These are phyloP conservation scores for Lamellibrachia satsuma DNA, from an alignment of 2,888 invertebrate species.

Conservation along the genomic window DNA sequence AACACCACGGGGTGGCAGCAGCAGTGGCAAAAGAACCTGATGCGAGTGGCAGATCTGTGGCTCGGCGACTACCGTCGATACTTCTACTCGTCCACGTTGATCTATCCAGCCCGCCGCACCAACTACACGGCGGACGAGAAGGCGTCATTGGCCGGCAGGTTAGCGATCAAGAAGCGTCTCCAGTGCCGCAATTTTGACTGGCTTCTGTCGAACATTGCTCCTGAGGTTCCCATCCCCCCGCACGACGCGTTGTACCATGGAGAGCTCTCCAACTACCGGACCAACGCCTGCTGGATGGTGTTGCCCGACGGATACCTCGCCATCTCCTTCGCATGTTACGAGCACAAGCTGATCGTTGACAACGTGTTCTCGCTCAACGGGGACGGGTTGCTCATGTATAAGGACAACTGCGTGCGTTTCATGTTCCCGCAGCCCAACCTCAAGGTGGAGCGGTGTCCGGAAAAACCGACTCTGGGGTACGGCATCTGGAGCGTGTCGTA, in stretches of 20 bases:
- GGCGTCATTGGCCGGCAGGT: constrained; percentile 66
- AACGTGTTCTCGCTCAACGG: constrained; percentile 37
- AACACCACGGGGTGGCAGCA: constrained; percentile 9
- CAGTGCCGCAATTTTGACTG: constrained; percentile 94
- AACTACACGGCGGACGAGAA: constrained; percentile 27
- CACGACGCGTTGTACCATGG: constrained; percentile 31
- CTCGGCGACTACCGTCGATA: constrained; percentile 33
- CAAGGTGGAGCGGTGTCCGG: constrained; percentile 30
- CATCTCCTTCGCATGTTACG: constrained; percentile 35
- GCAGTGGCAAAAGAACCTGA: constrained; percentile 36
- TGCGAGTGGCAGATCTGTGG: constrained; percentile 37
- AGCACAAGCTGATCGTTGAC: constrained; percentile 36
- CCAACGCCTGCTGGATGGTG: constrained; percentile 36
- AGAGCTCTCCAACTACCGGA: constrained; percentile 35
- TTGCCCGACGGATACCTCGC: constrained; percentile 34
- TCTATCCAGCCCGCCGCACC: constrained; percentile 26
- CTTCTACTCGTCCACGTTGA: constrained; percentile 36
- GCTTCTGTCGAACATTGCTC: constrained; percentile 95
- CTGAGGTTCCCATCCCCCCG: constrained; percentile 74
- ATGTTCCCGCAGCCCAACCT: constrained; percentile 33
- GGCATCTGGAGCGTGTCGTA: constrained; percentile 32
- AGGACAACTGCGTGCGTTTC: constrained; percentile 36
- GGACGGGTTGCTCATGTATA: constrained; percentile 35
- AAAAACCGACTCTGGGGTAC: neutral
- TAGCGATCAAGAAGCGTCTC: constrained; percentile 79